Base-by-base conservation (phyloP, 2,113 vertebrate genomes). In the Istiophorus platypterus region DNA sequence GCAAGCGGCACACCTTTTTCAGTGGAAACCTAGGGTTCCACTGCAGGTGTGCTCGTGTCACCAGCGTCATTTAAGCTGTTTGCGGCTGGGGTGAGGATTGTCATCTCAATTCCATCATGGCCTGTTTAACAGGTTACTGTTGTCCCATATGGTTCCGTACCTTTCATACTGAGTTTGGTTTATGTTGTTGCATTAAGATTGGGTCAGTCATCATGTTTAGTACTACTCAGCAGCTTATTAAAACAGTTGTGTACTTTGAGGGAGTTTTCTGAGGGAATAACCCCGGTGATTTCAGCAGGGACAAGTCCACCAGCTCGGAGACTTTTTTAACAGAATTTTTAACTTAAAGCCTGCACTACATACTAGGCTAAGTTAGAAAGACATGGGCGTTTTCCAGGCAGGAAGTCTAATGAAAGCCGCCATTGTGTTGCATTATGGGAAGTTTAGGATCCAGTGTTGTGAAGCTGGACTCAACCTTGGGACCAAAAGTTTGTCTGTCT, bases 1-100 rank as follows among this genome's bases (percentile, higher is more conserved):
- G 78, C 85, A 84, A 81, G 71, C 10, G 66, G 45, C 74, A 76
- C 87, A 90, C 84, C 75, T 91, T 82, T 71, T 81, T 81, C 45
- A 47, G 58, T 13, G 12, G 39, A n/a, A 52, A 18, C 58, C 58
- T 49, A 18, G 24, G 37, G 41, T 78, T 87, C 82, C 69, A 78
- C 9, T n/a, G 31, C 49, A 61, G 58, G 63, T 87, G 58, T 65
- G 31, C 37, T 58, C 20, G 3, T 57, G 58, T 78, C 11, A 45
- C 17, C 37, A 1, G n/a, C 45, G 29, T 24, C 29, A 54, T 7
- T 17, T n/a, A 66, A 22, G 22, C 2, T 59, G 52, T 24, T 56
- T 65, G 54, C 49, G 39, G 26, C 6, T 26, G 63, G 37, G 31
- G 31, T 3, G 10, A 54, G 71, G 24, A 12, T n/a, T 24, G 4